Conservation (phyloP, 2,888 invertebrate species). For the Antitype chi region DNA sequence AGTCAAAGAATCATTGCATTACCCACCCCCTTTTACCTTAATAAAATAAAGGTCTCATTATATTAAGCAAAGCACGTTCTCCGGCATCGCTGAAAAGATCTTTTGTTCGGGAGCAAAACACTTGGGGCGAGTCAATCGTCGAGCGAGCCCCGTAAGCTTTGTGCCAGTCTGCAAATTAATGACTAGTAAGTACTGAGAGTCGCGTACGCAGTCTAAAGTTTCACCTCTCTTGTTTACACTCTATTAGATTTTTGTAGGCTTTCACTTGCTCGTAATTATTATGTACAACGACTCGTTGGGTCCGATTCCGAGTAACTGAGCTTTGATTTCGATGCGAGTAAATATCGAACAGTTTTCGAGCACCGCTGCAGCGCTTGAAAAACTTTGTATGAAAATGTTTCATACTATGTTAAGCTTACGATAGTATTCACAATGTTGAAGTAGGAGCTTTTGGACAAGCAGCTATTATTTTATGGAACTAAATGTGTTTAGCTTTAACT, state of each 20-base stretch:
- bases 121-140: slow-evolving; percentile 87
- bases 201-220: slow-evolving; percentile 78
- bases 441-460: slow-evolving; percentile 21
- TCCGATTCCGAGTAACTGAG: slow-evolving; percentile 20
- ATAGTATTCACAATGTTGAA: slow-evolving; percentile 9
- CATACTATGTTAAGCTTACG: slow-evolving; percentile 13
- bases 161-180: slow-evolving; percentile 86
- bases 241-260: slow-evolving; percentile 60
- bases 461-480: slow-evolving; percentile 3
- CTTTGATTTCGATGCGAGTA: slow-evolving; percentile 28
- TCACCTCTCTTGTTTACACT: slow-evolving; percentile 74
- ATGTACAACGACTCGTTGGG: slow-evolving; percentile 12
- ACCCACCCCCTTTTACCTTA: slow-evolving; percentile 75
- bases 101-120: slow-evolving; percentile 87
- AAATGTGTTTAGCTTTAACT: slow-evolving; percentile 4
- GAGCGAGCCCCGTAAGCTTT: slow-evolving; percentile 80
- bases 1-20: slow-evolving; percentile 63
- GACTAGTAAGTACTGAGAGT: slow-evolving; percentile 75
- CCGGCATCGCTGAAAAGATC: slow-evolving; percentile 83
- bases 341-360: slow-evolving; percentile 14
- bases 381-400: slow-evolving; percentile 38
- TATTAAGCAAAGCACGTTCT: slow-evolving; percentile 84
- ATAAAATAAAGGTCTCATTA: slow-evolving; percentile 87
- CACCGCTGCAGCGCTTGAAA: slow-evolving; percentile 15
- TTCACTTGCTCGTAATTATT: slow-evolving; percentile 45